phyloP scores from a whole-genome alignment of 2,797 vertebrate species.

The Synanceia verrucosa region DNA sequence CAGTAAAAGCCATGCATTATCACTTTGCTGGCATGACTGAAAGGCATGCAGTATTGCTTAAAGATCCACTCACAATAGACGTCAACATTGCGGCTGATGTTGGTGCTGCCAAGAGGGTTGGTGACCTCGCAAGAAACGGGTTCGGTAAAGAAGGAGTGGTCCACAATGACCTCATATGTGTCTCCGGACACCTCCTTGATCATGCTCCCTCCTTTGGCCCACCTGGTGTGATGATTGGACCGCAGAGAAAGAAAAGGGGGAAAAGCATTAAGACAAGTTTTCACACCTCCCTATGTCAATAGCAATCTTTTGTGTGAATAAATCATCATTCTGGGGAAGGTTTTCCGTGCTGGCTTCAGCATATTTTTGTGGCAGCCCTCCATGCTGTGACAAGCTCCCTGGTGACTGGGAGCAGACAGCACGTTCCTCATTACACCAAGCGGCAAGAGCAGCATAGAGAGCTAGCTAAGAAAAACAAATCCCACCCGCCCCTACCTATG shows the following conservation, averaged over 20 bases:
- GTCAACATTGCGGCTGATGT: slow-evolving; percentile 96
- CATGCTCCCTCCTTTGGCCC: slow-evolving; percentile 94
- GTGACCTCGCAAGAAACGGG: slow-evolving; percentile 97
- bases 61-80: slow-evolving; percentile 93
- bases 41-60: neutral
- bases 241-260: slow-evolving; percentile 12
- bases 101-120: slow-evolving; percentile 95
- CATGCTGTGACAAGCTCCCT: slow-evolving; percentile 75
- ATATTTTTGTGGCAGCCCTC: slow-evolving; percentile 75
- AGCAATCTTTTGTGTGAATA: slow-evolving; percentile 72
- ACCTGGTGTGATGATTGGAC: slow-evolving; percentile 79
- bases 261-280: slow-evolving; percentile 52
- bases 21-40: neutral
- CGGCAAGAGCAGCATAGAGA: slow-evolving; percentile 57
- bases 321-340: slow-evolving; percentile 72
- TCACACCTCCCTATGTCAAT: slow-evolving; percentile 57
- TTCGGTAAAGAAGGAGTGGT: slow-evolving; percentile 96
- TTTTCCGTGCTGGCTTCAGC: slow-evolving; percentile 78
- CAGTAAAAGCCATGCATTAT: slow-evolving; percentile 11
- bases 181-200: slow-evolving; percentile 94
- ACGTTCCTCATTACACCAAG: slow-evolving; percentile 72
- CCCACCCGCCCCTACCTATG: slow-evolving; percentile 64
- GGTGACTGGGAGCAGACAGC: slow-evolving; percentile 72
- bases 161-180: slow-evolving; percentile 92
- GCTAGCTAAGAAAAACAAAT: slow-evolving; percentile 75